phyloP scores from a whole-genome alignment of 2,113 vertebrate genomes.

The Pipra filicauda region DNA sequence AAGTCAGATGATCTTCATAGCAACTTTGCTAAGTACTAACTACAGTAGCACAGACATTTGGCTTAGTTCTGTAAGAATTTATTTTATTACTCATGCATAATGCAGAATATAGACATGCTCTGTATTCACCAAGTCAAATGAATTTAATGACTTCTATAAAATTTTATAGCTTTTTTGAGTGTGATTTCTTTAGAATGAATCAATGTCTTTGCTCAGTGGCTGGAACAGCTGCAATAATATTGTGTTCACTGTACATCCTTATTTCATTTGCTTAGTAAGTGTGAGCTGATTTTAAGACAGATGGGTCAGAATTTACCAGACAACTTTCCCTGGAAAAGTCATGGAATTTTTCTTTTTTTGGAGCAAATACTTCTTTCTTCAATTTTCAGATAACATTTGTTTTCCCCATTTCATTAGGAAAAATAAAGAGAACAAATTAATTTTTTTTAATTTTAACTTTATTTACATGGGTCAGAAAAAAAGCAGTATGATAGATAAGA shows the following conservation, averaged over 20 bases:
- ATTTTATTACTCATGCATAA: neutral
- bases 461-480: neutral
- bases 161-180: neutral
- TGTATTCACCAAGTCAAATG: neutral
- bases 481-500: neutral
- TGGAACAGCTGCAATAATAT: conserved; percentile 48
- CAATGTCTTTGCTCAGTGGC: neutral
- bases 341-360: neutral
- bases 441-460: neutral
- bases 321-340: neutral
- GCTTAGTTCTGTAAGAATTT: neutral
- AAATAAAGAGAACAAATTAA: neutral
- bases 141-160: neutral
- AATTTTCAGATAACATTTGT: neutral
- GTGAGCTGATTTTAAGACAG: neutral
- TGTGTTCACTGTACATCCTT: neutral
- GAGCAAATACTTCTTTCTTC: neutral
- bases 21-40: neutral
- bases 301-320: neutral
- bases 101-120: neutral
- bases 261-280: neutral
- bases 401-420: neutral
- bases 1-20: neutral
- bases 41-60: neutral
- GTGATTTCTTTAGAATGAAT: conserved; percentile 29